These are phyloP conservation scores for Gorsachius magnificus DNA, from an alignment of 2,797 vertebrate genomes.

Conservation along the genomic window DNA sequence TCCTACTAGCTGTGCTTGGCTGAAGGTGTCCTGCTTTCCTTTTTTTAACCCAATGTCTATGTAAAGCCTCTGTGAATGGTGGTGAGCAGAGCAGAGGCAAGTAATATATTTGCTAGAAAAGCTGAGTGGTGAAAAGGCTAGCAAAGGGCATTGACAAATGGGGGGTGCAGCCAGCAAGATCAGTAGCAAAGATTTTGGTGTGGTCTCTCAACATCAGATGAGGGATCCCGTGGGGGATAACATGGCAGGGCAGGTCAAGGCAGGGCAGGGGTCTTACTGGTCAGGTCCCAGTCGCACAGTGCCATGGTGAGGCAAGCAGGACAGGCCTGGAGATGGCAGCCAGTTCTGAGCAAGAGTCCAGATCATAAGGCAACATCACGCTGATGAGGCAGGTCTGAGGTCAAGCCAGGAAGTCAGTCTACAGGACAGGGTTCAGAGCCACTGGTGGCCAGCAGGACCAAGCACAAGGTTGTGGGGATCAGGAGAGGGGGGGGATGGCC, in stretches of 20 bases:
- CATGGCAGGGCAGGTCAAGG: background rate
- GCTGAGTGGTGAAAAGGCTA: background rate
- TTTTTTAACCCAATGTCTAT: background rate
- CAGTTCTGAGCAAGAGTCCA: background rate
- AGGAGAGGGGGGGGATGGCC: too few species aligned
- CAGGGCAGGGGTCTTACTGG: background rate
- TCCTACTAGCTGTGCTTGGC: background rate
- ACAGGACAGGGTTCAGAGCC: background rate
- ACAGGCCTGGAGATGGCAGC: background rate
- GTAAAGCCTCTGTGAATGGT: background rate
- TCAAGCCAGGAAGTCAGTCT: background rate
- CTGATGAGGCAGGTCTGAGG: background rate
- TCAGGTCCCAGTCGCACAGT: too few species aligned
- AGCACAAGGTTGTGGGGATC: too few species aligned
- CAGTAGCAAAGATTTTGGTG: background rate
- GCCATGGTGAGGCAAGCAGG: background rate
- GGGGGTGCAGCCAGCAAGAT: background rate
- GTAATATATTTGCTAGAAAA: background rate
- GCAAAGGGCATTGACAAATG: too few species aligned
- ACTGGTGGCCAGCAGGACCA: background rate
- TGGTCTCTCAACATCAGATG: background rate
- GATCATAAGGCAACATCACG: background rate
- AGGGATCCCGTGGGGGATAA: rapidly evolving
- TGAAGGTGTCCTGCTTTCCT: background rate
- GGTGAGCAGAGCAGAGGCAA: background rate